Evolutionary conservation across 2,888 invertebrate genomes (phyloP).

Genomic region (Rhamnusium bicolor): DNA sequence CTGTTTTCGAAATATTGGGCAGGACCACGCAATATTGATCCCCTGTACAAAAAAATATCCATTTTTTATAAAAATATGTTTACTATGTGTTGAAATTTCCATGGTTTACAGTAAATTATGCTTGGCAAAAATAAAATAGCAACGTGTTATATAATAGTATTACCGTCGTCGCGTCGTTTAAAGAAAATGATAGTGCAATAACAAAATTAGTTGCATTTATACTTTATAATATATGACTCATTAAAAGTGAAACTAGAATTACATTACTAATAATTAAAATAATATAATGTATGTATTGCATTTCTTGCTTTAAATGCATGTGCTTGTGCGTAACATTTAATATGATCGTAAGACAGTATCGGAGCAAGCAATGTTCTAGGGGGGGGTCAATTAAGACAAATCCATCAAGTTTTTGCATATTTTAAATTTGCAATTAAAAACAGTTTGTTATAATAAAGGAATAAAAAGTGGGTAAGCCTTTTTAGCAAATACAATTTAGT

Average conservation of each 20-base stretch:
- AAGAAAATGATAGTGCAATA: conserved; percentile 24
- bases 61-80: no score
- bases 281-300: conserved; percentile 9
- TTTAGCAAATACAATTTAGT: no score
- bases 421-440: no score
- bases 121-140: not conserved
- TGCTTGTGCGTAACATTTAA: not conserved
- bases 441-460: no score
- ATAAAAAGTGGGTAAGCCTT: no score
- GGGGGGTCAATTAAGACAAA: no score
- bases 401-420: no score
- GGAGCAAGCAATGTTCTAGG: not conserved
- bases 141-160: conserved; percentile 4
- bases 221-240: conserved; percentile 10
- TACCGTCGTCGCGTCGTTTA: not conserved
- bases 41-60: no score
- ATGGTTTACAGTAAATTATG: not conserved
- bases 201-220: conserved; percentile 24
- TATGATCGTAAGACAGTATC: not conserved
- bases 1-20: no score
- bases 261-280: conserved; percentile 23
- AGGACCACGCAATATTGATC: no score
- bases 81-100: no score
- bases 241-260: conserved; percentile 27
- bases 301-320: not conserved